These are phyloP conservation scores for Molossus molossus DNA, from an alignment of 2,797 vertebrate species.

Conservation along the genomic window DNA sequence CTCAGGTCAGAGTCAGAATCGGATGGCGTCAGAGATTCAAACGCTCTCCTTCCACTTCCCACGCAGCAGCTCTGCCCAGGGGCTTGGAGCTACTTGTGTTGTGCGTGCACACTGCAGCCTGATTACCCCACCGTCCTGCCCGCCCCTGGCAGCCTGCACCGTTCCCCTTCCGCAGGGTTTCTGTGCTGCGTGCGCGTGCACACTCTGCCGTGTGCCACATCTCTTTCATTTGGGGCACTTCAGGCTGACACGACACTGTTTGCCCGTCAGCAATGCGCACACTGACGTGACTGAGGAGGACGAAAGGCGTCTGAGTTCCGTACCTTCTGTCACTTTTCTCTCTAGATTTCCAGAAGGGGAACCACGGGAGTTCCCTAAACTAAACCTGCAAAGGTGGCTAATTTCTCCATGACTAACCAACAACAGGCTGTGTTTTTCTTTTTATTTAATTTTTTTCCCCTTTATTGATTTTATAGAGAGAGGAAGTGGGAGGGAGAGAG, in stretches of 20 bases:
- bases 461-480: no score
- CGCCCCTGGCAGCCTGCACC: background rate
- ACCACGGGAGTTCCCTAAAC: background rate
- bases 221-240: slow-evolving; percentile 41
- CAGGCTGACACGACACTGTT: background rate
- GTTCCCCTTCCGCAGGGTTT: background rate
- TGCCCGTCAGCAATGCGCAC: background rate
- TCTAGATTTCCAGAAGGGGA: background rate
- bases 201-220: background rate
- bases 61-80: background rate
- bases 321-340: background rate
- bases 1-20: background rate
- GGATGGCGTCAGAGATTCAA: background rate
- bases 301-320: background rate
- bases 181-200: background rate
- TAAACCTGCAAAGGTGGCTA: background rate
- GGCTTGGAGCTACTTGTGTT: background rate
- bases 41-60: background rate
- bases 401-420: background rate
- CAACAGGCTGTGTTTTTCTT: background rate
- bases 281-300: background rate
- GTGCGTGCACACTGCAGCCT: background rate
- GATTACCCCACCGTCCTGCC: background rate
- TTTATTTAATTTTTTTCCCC: no score
- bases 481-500: no score